Conservation (phyloP, 2,113 vertebrate species). For the Cinclus cinclus region DNA sequence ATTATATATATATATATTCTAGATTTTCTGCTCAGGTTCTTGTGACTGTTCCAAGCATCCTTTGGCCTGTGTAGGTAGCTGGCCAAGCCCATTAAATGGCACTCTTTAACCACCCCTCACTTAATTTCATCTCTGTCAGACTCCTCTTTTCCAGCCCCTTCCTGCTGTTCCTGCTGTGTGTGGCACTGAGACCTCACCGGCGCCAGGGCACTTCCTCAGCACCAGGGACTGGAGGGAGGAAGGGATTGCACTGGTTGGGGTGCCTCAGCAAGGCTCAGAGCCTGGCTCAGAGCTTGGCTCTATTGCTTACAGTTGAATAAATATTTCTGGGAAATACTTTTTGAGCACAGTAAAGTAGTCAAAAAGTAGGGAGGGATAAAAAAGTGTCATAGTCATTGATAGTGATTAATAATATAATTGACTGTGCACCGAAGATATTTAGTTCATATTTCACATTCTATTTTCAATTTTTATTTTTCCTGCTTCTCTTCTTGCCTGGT, state of each 20-base stretch:
- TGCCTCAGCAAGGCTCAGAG: not conserved
- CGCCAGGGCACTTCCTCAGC: not conserved
- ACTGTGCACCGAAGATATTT: not conserved
- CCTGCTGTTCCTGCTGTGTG: not conserved
- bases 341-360: not conserved
- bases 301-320: not conserved
- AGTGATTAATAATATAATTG: not conserved
- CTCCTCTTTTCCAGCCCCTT: not conserved
- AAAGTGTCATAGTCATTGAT: not conserved
- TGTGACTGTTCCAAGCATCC: not conserved
- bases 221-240: not conserved
- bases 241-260: not conserved
- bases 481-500: not conserved
- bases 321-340: not conserved
- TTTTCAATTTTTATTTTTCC: not conserved
- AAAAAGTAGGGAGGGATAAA: not conserved
- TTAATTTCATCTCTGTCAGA: not conserved
- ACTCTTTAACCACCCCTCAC: not conserved
- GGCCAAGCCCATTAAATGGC: not conserved
- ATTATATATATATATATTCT: not conserved
- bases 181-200: fast-evolving
- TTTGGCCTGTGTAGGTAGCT: not conserved
- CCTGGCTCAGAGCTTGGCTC: not conserved
- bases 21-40: not conserved
- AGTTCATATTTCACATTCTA: not conserved